phyloP scores from a whole-genome alignment of 2,888 invertebrate species.

The Ormyrus rosae region DNA sequence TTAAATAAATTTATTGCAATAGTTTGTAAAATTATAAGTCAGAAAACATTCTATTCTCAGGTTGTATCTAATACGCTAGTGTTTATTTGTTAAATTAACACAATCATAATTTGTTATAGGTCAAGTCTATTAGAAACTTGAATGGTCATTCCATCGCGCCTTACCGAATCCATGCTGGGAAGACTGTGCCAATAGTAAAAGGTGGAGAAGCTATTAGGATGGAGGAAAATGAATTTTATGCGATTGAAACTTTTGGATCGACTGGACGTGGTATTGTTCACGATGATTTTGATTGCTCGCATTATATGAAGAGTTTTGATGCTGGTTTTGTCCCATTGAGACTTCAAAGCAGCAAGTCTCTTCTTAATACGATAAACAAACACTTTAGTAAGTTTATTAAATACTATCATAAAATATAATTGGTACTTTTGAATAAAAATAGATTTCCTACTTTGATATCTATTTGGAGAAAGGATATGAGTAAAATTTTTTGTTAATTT shows the following conservation, averaged over 20 bases:
- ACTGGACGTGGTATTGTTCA: slow-evolving; percentile 96
- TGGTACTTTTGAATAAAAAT: background rate
- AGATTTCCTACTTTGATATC: background rate
- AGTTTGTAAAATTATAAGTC: background rate
- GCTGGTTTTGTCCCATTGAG: slow-evolving; percentile 93
- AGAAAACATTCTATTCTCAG: background rate
- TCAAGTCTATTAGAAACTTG: slow-evolving; percentile 98
- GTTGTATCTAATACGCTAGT: background rate
- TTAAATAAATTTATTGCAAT: background rate
- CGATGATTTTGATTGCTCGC: slow-evolving; percentile 99
- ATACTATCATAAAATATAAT: background rate
- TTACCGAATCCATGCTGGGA: slow-evolving; percentile 97
- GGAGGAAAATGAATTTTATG: slow-evolving; percentile 99
- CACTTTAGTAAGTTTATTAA: slow-evolving; percentile 84
- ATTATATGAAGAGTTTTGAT: slow-evolving; percentile 99
- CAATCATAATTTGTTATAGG: slow-evolving; percentile 69
- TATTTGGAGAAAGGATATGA: background rate
- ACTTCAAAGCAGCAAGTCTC: slow-evolving; percentile 93
- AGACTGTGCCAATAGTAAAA: slow-evolving; percentile 99
- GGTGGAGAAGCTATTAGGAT: slow-evolving; percentile 98
- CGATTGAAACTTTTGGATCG: slow-evolving; percentile 99
- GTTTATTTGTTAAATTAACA: slow-evolving; percentile 4
- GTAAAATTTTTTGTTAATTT: slow-evolving; percentile 12
- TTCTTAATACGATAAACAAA: slow-evolving; percentile 95
- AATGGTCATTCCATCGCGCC: slow-evolving; percentile 99